Evolutionary conservation across 2,113 vertebrate species (phyloP).

Genomic region (Macrotus californicus): DNA sequence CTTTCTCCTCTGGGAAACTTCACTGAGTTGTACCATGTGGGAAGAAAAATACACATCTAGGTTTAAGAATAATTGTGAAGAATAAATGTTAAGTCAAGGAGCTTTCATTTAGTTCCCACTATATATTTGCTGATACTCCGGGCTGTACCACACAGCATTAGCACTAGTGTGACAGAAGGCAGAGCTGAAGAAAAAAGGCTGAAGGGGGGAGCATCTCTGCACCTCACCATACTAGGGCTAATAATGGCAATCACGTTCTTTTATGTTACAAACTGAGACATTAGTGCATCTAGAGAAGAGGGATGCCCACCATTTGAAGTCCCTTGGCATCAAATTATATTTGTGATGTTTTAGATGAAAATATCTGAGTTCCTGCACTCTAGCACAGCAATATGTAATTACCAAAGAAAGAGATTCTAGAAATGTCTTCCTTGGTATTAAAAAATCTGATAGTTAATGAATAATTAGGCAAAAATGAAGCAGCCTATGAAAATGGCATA

Average conservation of each 20-base stretch:
- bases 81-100: neutral
- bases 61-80: neutral
- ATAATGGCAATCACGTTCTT: neutral
- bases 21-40: neutral
- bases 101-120: neutral
- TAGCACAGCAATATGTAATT: neutral
- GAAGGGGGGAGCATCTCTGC: neutral
- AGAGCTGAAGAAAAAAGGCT: neutral
- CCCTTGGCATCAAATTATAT: neutral
- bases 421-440: neutral
- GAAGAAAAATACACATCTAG: neutral
- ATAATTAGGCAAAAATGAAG: neutral
- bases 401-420: neutral
- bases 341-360: neutral
- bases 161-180: neutral
- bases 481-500: neutral
- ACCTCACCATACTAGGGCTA: neutral
- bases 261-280: neutral
- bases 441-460: neutral
- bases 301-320: neutral
- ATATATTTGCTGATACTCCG: neutral
- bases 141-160: neutral
- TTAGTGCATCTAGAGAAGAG: neutral
- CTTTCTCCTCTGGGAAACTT: neutral
- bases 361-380: neutral